These are phyloP conservation scores for Synaphobranchus kaupii DNA, from an alignment of 2,797 vertebrate genomes.

Conservation along the genomic window DNA sequence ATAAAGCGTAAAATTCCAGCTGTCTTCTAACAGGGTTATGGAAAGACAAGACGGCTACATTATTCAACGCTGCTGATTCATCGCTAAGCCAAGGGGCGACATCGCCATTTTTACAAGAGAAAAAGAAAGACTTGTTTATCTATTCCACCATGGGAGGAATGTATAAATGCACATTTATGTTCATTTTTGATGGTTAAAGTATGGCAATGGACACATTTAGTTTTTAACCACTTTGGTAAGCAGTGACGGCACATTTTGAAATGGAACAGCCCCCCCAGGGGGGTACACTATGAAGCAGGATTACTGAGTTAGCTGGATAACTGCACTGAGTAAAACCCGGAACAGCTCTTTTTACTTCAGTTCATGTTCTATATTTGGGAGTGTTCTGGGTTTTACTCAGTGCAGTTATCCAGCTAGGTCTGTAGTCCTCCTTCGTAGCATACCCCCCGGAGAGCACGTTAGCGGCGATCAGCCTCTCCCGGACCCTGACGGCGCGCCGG, in stretches of 20 bases:
- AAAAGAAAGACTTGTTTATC: background rate
- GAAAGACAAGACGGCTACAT: background rate
- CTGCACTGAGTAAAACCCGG: too few relatives aligned
- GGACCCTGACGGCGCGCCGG: background rate
- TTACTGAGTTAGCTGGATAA: too few relatives aligned
- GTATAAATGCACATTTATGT: background rate
- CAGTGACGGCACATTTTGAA: background rate
- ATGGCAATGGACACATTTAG: too few relatives aligned
- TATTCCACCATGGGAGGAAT: conserved; percentile 1
- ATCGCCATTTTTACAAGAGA: background rate
- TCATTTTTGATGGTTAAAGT: background rate
- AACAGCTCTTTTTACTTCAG: too few relatives aligned
- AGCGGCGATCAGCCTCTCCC: background rate
- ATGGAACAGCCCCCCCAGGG: background rate
- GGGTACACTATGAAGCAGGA: too few relatives aligned
- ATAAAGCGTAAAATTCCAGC: background rate
- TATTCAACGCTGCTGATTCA: background rate
- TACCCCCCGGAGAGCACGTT: background rate
- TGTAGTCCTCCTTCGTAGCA: too few relatives aligned
- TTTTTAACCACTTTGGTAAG: background rate
- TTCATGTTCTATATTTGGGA: too few relatives aligned
- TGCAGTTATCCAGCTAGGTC: too few relatives aligned
- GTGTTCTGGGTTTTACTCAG: too few relatives aligned
- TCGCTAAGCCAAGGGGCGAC: conserved; percentile 19
- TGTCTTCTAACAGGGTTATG: background rate